Evolutionary conservation across 1,140 invertebrate species (phyloP).

Genomic region (Halictus rubicundus): DNA sequence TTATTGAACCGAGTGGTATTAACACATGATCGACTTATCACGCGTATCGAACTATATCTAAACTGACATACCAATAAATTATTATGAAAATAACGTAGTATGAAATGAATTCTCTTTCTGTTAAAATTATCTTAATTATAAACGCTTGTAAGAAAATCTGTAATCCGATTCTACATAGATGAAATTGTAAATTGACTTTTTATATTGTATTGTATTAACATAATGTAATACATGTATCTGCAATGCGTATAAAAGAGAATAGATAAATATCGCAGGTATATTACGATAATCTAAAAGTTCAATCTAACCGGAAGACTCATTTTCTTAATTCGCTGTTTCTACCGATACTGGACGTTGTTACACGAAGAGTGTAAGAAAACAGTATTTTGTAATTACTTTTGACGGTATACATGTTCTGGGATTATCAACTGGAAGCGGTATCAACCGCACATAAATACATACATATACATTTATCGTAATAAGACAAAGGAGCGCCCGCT

Average conservation of each 20-base stretch:
- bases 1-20: not conserved
- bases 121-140: slow-evolving; percentile 26
- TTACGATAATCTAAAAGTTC: slow-evolving; percentile 15
- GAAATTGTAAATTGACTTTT: slow-evolving; percentile 32
- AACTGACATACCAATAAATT: slow-evolving; percentile 17
- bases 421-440: not conserved
- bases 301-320: not conserved
- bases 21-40: not conserved
- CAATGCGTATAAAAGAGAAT: slow-evolving; percentile 21
- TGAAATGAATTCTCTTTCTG: not conserved
- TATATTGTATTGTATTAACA: slow-evolving; percentile 34
- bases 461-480: not conserved
- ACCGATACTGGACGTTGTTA: not conserved
- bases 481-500: slow-evolving; percentile 20
- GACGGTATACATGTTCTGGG: not conserved
- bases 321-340: not conserved
- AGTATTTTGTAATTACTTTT: not conserved
- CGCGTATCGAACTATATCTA: slow-evolving; percentile 1
- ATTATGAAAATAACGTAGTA: not conserved
- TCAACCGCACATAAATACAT: not conserved
- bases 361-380: not conserved
- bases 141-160: slow-evolving; percentile 20
- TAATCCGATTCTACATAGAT: slow-evolving; percentile 19
- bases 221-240: slow-evolving; percentile 41
- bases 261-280: slow-evolving; percentile 18